Evolutionary conservation across 2,113 vertebrate species (phyloP), one percentile per base, ranked within the genome.

Genomic region (Scomber colias): DNA sequence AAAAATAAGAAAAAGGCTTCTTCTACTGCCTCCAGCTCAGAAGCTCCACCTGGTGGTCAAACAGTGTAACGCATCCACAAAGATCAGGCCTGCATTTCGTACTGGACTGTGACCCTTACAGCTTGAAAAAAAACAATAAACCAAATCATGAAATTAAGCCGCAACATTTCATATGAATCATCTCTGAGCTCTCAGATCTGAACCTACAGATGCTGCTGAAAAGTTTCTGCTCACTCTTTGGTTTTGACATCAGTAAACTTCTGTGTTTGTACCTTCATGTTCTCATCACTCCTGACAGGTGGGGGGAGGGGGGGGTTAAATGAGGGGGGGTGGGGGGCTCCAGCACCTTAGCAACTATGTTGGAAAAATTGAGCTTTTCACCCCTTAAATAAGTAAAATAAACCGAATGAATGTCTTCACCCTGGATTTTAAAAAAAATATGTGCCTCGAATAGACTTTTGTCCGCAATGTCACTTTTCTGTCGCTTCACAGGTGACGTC

Each of bases 361-460:
- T 21, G 64, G 51, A 11, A 55, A 60, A 61, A 27, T n/a, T 50
- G 44, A 54, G 55, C 62, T 31, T 50, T 55, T 66, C 17, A 2
- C n/a, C 65, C 24, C 30, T 54, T 6, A 4, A 64, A 3, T 46
- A 53, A 17, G 61, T 31, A 24, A 21, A 44, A 16, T 6, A 65
- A 65, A 27, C 24, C 24, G 24, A n/a, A 11, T 62, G 73, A 81
- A 78, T 45, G 77, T 81, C 60, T 75, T 76, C 45, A 44, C 51
- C 54, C 79, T 15, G 48, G 44, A 82, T 61, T 27, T 27, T 2
- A 27, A 27, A 27, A 5, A 51, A 53, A 60, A 55, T 59, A 82
- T 40, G 79, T 88, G 83, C 80, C 87, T 83, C 80, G 11, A 40
- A 40, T 40, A 40, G 35, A 40, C 35, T 59, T 61, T 16, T 35